Percentiles rank a stretch among this genome's conserved stretches.
These are phyloP conservation scores for Latrodectus hesperus DNA, from an alignment of 2,888 invertebrate species.

Conservation along the genomic window DNA sequence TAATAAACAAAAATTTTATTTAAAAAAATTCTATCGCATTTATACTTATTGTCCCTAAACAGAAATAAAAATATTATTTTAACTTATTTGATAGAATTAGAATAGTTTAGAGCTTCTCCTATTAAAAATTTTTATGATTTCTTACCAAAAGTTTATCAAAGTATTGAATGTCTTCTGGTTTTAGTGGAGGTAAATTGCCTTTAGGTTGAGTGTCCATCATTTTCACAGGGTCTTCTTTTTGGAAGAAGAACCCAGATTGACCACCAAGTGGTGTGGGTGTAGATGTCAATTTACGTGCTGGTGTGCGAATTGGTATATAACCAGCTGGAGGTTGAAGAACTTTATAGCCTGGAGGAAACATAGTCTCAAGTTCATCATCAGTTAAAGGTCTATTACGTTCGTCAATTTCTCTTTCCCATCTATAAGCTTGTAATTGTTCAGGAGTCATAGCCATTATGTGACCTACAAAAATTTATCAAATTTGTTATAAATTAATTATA, in stretches of 20 bases:
- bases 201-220: constrained; percentile 98
- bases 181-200: constrained; percentile 96
- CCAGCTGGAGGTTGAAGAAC: constrained; percentile 95
- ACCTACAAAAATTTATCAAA: constrained; percentile 75
- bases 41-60: too few relatives aligned
- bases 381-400: constrained; percentile 96
- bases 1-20: too few relatives aligned
- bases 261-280: constrained; percentile 93
- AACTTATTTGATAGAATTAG: too few relatives aligned
- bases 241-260: constrained; percentile 93
- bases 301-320: constrained; percentile 97
- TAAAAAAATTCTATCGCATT: too few relatives aligned
- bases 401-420: constrained; percentile 99
- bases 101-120: too few relatives aligned
- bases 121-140: constrained; percentile 50
- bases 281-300: constrained; percentile 96
- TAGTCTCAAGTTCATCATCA: constrained; percentile 96
- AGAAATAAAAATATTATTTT: too few relatives aligned
- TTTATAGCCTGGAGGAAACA: constrained; percentile 99
- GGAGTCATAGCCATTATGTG: constrained; percentile 99
- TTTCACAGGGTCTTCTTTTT: constrained; percentile 88
- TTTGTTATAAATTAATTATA: neutral
- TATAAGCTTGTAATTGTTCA: constrained; percentile 97
- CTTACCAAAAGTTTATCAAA: constrained; percentile 93
- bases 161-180: constrained; percentile 99